Conservation (phyloP, 2,888 invertebrate species). For the Cetonia aurata region DNA sequence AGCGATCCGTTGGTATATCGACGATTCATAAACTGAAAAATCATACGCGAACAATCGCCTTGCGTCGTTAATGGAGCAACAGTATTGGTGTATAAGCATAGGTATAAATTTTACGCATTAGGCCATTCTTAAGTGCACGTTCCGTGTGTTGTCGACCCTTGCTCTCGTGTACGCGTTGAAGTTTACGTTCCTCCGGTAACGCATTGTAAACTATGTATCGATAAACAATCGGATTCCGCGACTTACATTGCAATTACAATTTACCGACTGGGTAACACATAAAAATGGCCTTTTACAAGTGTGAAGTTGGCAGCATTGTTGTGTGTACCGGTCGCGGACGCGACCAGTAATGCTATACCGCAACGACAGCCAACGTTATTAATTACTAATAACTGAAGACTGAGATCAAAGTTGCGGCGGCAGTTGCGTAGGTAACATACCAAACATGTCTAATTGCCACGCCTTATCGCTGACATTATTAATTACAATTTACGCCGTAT, state of each 20-base stretch:
- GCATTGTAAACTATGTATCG: slow-evolving; percentile 49
- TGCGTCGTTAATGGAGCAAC: background rate
- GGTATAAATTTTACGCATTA: background rate
- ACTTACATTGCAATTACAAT: slow-evolving; percentile 46
- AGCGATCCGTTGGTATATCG: too few relatives aligned
- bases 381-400: slow-evolving; percentile 49
- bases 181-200: slow-evolving; percentile 44
- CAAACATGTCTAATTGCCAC: slow-evolving; percentile 52
- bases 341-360: slow-evolving; percentile 44
- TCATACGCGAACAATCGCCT: too few relatives aligned
- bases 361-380: slow-evolving; percentile 49
- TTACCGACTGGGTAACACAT: slow-evolving; percentile 34
- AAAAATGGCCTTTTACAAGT: slow-evolving; percentile 40
- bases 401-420: slow-evolving; percentile 52
- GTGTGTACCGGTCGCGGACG: slow-evolving; percentile 34
- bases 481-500: slow-evolving; percentile 44
- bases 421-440: slow-evolving; percentile 51
- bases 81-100: slow-evolving; percentile 1
- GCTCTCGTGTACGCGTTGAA: slow-evolving; percentile 32
- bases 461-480: slow-evolving; percentile 51
- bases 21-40: too few relatives aligned
- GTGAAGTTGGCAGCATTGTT: slow-evolving; percentile 37
- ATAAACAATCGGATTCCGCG: slow-evolving; percentile 52
- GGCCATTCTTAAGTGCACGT: slow-evolving; percentile 8
- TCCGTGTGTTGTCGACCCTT: slow-evolving; percentile 50